Percentiles rank a stretch among this genome's conserved stretches.
phyloP scores from a whole-genome alignment of 1,140 invertebrate species.

The Panagrolaimus sp. region DNA sequence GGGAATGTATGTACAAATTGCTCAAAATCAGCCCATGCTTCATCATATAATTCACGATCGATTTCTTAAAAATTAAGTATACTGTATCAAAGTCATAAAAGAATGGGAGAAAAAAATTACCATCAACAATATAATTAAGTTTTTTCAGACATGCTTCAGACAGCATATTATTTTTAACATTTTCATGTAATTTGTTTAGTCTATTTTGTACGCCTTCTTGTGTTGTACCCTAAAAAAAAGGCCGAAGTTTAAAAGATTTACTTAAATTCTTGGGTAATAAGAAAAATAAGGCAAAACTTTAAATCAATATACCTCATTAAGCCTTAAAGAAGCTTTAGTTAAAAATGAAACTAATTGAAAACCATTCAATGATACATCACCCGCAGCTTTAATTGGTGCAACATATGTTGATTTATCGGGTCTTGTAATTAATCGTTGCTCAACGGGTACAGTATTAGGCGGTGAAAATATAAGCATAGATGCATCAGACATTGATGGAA shows the following conservation, averaged over 20 bases:
- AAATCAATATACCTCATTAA: slow-evolving; percentile 26
- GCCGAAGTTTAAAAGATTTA: not conserved
- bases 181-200: slow-evolving; percentile 36
- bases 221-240: slow-evolving; percentile 33
- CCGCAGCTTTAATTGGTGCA: slow-evolving; percentile 45
- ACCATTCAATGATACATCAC: slow-evolving; percentile 46
- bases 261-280: too few species aligned
- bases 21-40: slow-evolving; percentile 41
- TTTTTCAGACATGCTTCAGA: slow-evolving; percentile 46
- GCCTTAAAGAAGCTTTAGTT: slow-evolving; percentile 39
- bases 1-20: slow-evolving; percentile 34
- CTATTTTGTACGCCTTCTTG: slow-evolving; percentile 45
- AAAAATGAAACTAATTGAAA: slow-evolving; percentile 41
- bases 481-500: slow-evolving; percentile 1
- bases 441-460: slow-evolving; percentile 23
- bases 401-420: slow-evolving; percentile 34
- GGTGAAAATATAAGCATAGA: slow-evolving; percentile 32
- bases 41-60: slow-evolving; percentile 43
- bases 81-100: not conserved
- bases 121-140: slow-evolving; percentile 47
- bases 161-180: slow-evolving; percentile 24
- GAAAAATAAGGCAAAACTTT: slow-evolving; percentile 7
- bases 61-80: slow-evolving; percentile 35
- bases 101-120: too few species aligned
- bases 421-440: slow-evolving; percentile 21